phyloP scores from a whole-genome alignment of 2,888 invertebrate species.

The Diplolepis rosae region DNA sequence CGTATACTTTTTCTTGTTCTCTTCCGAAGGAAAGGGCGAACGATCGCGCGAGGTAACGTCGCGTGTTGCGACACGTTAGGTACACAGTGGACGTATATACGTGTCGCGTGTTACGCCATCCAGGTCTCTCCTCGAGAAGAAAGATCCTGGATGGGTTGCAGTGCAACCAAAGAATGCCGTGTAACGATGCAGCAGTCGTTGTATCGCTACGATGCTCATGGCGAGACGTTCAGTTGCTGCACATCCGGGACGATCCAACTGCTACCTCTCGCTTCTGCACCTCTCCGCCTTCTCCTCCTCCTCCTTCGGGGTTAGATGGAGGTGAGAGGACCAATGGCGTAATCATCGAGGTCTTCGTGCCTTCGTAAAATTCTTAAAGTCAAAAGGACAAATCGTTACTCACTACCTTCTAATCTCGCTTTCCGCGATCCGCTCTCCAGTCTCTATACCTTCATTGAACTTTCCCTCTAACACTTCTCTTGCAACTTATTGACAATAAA shows the following conservation, averaged over 20 bases:
- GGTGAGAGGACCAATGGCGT: slow-evolving; percentile 53
- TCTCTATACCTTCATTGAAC: slow-evolving; percentile 34
- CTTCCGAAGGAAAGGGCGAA: slow-evolving; percentile 19
- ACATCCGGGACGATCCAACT: slow-evolving; percentile 57
- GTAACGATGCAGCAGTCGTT: slow-evolving; percentile 55
- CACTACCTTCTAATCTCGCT: slow-evolving; percentile 4
- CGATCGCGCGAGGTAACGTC: slow-evolving; percentile 6
- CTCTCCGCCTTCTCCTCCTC: slow-evolving; percentile 35
- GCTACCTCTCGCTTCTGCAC: slow-evolving; percentile 50
- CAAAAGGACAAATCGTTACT: slow-evolving; percentile 19
- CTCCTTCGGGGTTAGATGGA: slow-evolving; percentile 38
- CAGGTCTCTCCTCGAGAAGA: slow-evolving; percentile 42
- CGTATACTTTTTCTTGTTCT: slow-evolving; percentile 17
- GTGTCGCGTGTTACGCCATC: slow-evolving; percentile 52
- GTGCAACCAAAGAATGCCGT: slow-evolving; percentile 60
- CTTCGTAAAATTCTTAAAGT: slow-evolving; percentile 18
- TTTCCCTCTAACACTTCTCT: no score
- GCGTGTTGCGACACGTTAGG: slow-evolving; percentile 1
- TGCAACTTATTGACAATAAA: no score
- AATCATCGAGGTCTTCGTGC: slow-evolving; percentile 41
- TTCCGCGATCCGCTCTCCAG: background rate
- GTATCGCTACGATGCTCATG: slow-evolving; percentile 40
- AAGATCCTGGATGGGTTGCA: slow-evolving; percentile 52
- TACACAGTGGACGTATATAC: background rate
- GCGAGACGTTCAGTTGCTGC: slow-evolving; percentile 44